Percentiles rank a stretch among this genome's conserved stretches.
Evolutionary conservation across 2,113 vertebrate genomes (phyloP).

Genomic region (Miniopterus natalensis): DNA sequence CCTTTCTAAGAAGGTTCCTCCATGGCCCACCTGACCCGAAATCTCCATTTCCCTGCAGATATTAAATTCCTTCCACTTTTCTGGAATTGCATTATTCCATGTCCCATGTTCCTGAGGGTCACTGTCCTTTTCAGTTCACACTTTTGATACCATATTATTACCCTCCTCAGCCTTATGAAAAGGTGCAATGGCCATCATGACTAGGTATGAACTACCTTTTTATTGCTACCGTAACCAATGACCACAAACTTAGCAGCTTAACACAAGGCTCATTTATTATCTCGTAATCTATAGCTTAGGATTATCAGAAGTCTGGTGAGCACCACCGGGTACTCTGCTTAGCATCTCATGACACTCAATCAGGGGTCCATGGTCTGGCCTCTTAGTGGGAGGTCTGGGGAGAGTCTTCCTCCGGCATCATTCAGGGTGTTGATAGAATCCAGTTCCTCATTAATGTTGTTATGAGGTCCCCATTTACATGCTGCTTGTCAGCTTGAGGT

Average conservation of each 20-base stretch:
- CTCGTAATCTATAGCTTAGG: neutral
- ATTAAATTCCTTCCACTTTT: neutral
- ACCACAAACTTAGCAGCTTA: neutral
- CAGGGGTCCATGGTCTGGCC: too few relatives aligned
- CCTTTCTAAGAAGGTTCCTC: neutral
- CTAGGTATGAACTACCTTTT: neutral
- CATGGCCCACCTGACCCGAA: accelerated
- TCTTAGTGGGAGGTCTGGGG: neutral
- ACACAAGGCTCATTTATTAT: neutral
- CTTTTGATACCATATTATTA: neutral
- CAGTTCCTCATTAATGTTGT: neutral
- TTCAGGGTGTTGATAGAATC: neutral
- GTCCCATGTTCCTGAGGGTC: too few relatives aligned
- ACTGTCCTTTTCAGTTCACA: neutral
- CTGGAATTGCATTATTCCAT: neutral
- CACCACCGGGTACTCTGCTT: neutral
- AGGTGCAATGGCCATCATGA: neutral
- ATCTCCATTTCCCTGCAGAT: neutral
- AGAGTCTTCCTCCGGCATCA: neutral
- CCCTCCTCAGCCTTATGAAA: neutral
- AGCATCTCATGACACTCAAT: neutral
- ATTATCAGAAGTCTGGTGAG: neutral
- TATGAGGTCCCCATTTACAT: neutral
- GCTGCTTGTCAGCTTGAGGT: neutral
- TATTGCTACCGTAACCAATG: neutral